Base-by-base conservation (phyloP, 2,113 vertebrate genomes). In the Oncorhynchus nerka region DNA sequence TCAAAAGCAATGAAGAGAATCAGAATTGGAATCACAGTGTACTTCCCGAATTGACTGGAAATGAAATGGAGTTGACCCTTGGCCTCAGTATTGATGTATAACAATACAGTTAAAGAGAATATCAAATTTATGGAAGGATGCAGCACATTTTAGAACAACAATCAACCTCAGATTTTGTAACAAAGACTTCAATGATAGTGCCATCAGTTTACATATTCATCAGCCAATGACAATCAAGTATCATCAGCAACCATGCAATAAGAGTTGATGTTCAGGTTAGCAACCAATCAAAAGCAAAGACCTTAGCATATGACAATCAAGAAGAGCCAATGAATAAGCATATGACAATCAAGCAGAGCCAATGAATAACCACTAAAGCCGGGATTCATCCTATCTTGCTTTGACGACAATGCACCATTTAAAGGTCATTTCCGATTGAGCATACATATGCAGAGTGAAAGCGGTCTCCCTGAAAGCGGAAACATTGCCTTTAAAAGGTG, bases 151-250 rank as follows among this genome's bases (percentile, higher is more conserved):
- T 39, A 39, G 34, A 39, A 39, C 34, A 2, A 45, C 39, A 45
- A 11, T 45, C 39, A 45, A 1, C 39, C 39, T 20, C 19, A 57
- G 13, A 5, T 57, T 57, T 57, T 8, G 39, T 45, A 45, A 45
- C 8, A 45, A 45, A 8, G 39, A 45, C 8, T 45, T 45, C 34
- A 39, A 39, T 39, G 34, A 39, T 9, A 39, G 13, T 32, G 9
- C 13, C 32, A 11, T 68, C 22, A 16, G 15, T 68, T 9, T 51
- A 24, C 22, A 73, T 48, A 75, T 81, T 73, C 34, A 79, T 70
- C 71, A 86, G 75, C 85, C 45, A 72, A 67, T 79, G 85, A 91
- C 90, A 91, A 91, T 91, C 89, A 82, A 75, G 19, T 57, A 71
- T 82, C 65, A 55, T 68, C 71, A 71, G 64, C 70, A n/a, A 72